Evolutionary conservation across 2,113 vertebrate genomes (phyloP), one percentile per base, ranked within the genome.

Genomic region (Rhodinocichla rosea): DNA sequence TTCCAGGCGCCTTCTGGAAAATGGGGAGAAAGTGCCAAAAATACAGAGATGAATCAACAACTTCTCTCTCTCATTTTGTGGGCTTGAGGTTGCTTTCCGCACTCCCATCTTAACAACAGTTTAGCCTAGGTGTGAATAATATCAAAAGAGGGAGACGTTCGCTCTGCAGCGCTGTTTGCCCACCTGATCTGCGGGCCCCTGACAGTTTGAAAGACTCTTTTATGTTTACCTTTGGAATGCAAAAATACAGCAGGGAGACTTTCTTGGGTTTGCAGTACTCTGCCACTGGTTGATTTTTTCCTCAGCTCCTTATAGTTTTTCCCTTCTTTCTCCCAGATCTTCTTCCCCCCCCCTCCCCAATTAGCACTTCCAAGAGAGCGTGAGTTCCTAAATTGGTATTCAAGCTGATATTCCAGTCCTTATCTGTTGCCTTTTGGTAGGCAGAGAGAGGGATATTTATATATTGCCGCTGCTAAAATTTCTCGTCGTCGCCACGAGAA

Each of bases 1-100:
- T 95, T 95, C 92, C 94, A 96, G 95, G 94, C 95, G 92, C 96
- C 96, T 97, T 94, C 94, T 96, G 94, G 85, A 95, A 96, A 94
- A 91, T 85, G 82, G 94, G 87, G 89, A 95, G 89, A 90, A 94
- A 89, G 90, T 93, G 94, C 89, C 91, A 96, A 92, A 96, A 96
- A 96, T 94, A 95, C 91, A 95, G 93, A 96, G 95, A 95, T 92
- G 90, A 92, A 97, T 96, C 95, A 95, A 92, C 96, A 94, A 92
- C 94, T 95, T 88, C 86, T 91, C 70, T 81, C 82, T 83, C 90
- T 94, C 75, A 93, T 95, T 96, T 95, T 94, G 96, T 94, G 93
- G 93, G 95, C 90, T 95, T 93, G 92, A 92, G 92, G 94, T 95
- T 95, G 92, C 94, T 95, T 90, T 87, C 95, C 63, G 47, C 94